phyloP scores from a whole-genome alignment of 2,113 vertebrate genomes.

The Pluvianellus socialis region DNA sequence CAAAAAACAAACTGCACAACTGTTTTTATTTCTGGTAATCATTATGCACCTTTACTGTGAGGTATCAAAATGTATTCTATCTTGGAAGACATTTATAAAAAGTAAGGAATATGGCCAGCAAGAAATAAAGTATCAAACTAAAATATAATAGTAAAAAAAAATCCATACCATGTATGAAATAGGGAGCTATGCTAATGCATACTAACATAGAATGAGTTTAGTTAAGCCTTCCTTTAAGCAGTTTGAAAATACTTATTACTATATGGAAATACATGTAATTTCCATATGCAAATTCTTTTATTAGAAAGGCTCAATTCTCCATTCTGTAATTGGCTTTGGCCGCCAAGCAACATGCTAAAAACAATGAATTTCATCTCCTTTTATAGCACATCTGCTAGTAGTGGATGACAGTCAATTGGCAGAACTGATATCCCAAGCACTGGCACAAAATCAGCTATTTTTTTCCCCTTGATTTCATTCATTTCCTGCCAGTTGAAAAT shows the following conservation, averaged over 20 bases:
- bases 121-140: not conserved
- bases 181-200: not conserved
- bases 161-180: not conserved
- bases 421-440: not conserved
- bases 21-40: not conserved
- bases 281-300: conserved; percentile 32
- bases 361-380: conserved; percentile 40
- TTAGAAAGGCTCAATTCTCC: not conserved
- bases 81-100: not conserved
- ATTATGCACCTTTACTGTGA: not conserved
- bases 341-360: not conserved
- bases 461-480: not conserved
- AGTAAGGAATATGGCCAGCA: not conserved
- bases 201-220: not conserved
- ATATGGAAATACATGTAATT: not conserved
- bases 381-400: conserved; percentile 50
- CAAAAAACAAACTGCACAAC: no score
- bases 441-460: not conserved
- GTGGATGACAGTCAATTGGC: conserved; percentile 40
- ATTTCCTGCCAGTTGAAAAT: conserved; percentile 27
- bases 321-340: conserved; percentile 30
- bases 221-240: not conserved
- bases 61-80: not conserved
- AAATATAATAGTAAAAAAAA: not conserved
- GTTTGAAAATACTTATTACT: conserved; percentile 2